Base-by-base conservation (phyloP, 2,797 vertebrate species). In the Thunnus albacares region DNA sequence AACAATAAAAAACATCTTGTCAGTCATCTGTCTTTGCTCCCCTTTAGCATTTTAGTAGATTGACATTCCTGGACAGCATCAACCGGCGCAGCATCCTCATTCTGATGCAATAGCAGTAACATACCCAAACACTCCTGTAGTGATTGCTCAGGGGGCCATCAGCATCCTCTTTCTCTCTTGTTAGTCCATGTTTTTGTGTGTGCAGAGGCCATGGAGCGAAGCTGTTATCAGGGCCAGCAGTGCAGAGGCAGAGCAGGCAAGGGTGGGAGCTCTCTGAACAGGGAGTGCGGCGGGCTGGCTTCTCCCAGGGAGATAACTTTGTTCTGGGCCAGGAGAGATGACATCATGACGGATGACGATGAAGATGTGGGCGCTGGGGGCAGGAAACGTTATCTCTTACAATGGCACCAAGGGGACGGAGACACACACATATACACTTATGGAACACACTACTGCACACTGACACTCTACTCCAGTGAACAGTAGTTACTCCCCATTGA, bases 271-370 rank as follows among this genome's bases (percentile, higher is more conserved):
- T 82, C 80, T 85, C 79, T 56, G 85, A 85, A 74, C 84, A 89
- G 85, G 84, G 77, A 80, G 75, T 24, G 56, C 75, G 10, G 67
- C 87, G 69, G 78, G 24, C 74, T n/a, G 73, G 64, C 85, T 93
- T 91, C 92, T 92, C 84, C 84, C 83, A 85, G 52, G 52, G 76
- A 93, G 94, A 95, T 95, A 95, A 89, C 91, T 94, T 93, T 95
- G 91, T 95, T 94, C 87, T 93, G 77, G 84, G 75, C 83, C 84
- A 81, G 75, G 71, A 85, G 87, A 92, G 87, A 91, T 94, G 94
- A 95, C 94, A 93, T 95, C 94, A 95, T 94, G 91, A 93, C 81
- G 87, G 89, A 92, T 91, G 81, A 84, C 67, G 60, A 94, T 85
- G 90, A 83, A 90, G 89, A 92, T 80, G 88, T 85, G 82, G 87